Evolutionary conservation across 2,888 invertebrate species (phyloP).

Genomic region (Zeuzera pyrina): DNA sequence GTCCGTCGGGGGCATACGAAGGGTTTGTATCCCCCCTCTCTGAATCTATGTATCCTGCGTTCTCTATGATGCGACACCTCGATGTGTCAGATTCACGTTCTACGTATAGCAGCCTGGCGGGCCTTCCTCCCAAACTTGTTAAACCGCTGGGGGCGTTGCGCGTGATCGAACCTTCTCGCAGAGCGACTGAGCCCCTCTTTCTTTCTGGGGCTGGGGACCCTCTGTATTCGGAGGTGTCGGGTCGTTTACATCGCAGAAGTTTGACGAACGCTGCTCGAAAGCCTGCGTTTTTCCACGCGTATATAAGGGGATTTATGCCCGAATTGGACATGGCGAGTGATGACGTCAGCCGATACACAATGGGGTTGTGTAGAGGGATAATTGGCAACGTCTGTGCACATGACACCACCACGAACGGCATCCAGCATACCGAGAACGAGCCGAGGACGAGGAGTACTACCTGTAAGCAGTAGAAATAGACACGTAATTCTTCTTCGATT

Average conservation of each 20-base stretch:
- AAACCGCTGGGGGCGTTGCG: constrained; percentile 45
- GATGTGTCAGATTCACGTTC: constrained; percentile 48
- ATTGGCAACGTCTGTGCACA: constrained; percentile 74
- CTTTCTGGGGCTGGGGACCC: constrained; percentile 72
- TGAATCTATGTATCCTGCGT: constrained; percentile 59
- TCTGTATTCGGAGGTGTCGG: constrained; percentile 71
- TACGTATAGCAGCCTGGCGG: constrained; percentile 53
- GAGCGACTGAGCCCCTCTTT: constrained; percentile 62
- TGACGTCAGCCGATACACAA: constrained; percentile 76
- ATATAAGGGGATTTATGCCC: constrained; percentile 86
- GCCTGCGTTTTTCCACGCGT: constrained; percentile 88
- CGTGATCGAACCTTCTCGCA: constrained; percentile 58
- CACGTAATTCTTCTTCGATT: no score
- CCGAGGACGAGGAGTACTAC: constrained; percentile 84
- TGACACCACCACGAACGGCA: constrained; percentile 82
- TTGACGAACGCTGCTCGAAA: constrained; percentile 82
- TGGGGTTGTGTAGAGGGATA: constrained; percentile 62
- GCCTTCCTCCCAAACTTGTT: constrained; percentile 47
- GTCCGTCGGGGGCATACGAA: constrained; percentile 60
- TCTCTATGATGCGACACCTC: constrained; percentile 65
- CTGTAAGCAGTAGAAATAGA: no score
- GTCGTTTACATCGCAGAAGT: constrained; percentile 77
- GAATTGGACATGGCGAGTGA: constrained; percentile 86
- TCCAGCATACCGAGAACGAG: constrained; percentile 86
- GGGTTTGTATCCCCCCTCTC: constrained; percentile 58